Conservation (phyloP, 1,140 invertebrate genomes). For the Lerema accius region DNA sequence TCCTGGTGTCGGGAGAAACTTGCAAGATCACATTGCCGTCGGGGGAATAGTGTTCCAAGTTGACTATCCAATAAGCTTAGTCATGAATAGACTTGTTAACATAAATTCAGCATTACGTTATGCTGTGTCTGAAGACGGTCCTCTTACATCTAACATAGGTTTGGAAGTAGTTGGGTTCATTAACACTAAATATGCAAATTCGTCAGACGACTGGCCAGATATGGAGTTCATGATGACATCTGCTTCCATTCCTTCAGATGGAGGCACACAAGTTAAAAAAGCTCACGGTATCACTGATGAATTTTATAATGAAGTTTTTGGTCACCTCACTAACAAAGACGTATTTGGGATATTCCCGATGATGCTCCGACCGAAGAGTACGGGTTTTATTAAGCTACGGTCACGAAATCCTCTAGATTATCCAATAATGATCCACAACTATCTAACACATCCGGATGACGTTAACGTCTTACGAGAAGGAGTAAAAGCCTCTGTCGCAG, state of each 20-base stretch:
- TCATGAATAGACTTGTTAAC: slow-evolving; percentile 90
- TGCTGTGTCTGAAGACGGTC: slow-evolving; percentile 90
- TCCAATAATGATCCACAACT: slow-evolving; percentile 95
- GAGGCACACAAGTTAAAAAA: slow-evolving; percentile 88
- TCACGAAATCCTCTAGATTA: slow-evolving; percentile 92
- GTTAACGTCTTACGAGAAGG: slow-evolving; percentile 91
- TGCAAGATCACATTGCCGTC: slow-evolving; percentile 93
- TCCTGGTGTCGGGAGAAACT: slow-evolving; percentile 90
- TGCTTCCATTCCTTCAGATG: slow-evolving; percentile 90
- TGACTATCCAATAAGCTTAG: slow-evolving; percentile 90
- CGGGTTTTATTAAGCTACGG: slow-evolving; percentile 89
- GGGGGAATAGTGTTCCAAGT: slow-evolving; percentile 91
- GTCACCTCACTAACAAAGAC: slow-evolving; percentile 87
- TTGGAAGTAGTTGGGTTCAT: slow-evolving; percentile 93
- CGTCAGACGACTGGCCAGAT: slow-evolving; percentile 93
- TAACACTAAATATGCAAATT: slow-evolving; percentile 93
- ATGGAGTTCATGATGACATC: slow-evolving; percentile 95
- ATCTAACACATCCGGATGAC: slow-evolving; percentile 92
- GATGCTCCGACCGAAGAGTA: slow-evolving; percentile 93
- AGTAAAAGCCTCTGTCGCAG: slow-evolving; percentile 91
- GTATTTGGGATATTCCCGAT: slow-evolving; percentile 92
- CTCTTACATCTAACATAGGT: slow-evolving; percentile 91
- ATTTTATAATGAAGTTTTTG: slow-evolving; percentile 90
- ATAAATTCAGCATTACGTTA: slow-evolving; percentile 90
- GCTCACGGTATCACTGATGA: slow-evolving; percentile 91